Conservation (phyloP, 2,113 vertebrate genomes). For the Atlantisia rogersi region DNA sequence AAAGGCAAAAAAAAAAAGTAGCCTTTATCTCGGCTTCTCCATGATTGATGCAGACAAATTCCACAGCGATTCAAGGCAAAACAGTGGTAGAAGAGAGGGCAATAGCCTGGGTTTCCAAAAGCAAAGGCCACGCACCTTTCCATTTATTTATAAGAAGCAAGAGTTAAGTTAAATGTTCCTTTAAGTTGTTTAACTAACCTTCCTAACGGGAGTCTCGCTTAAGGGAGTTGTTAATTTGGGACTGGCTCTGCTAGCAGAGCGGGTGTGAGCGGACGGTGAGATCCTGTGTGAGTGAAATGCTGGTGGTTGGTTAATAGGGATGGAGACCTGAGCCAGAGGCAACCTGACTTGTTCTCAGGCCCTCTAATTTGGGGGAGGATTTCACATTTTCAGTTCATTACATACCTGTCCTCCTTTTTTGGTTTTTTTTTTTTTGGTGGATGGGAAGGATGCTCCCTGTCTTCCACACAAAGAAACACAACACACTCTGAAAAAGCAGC, state of each 20-base stretch:
- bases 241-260: not conserved
- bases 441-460: not conserved
- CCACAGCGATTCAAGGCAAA: not conserved
- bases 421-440: not conserved
- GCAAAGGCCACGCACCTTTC: not conserved
- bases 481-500: not conserved
- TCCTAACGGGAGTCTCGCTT: accelerated
- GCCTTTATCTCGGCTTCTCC: not conserved
- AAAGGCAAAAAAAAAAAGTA: no score
- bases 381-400: accelerated
- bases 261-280: accelerated
- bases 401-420: not conserved
- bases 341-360: accelerated
- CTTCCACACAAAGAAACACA: not conserved
- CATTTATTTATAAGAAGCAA: not conserved
- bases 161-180: not conserved
- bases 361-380: not conserved
- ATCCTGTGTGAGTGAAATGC: not conserved
- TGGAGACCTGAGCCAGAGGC: not conserved
- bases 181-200: not conserved
- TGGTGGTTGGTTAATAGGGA: not conserved
- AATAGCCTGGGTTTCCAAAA: not conserved
- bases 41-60: not conserved
- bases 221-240: not conserved
- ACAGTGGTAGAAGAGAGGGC: not conserved